Evolutionary conservation across 2,113 vertebrate genomes (phyloP).

Genomic region (Channa maculata): DNA sequence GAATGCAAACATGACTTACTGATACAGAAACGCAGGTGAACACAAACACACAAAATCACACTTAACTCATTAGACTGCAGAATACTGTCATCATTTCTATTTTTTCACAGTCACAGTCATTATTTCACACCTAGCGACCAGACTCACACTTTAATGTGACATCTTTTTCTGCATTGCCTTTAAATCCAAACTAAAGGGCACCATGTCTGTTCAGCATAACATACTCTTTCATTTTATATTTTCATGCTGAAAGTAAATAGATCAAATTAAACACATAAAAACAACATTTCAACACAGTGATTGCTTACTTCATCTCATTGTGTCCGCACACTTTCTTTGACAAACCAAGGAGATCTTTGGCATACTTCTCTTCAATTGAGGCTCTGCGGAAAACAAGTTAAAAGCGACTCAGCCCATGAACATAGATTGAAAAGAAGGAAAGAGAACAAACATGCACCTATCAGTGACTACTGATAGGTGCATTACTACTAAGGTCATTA

Average conservation of each 20-base stretch:
- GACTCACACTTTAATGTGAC: background rate
- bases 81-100: background rate
- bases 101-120: background rate
- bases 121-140: background rate
- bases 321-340: slow-evolving; percentile 94
- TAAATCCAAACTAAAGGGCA: background rate
- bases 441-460: background rate
- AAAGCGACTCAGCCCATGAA: background rate
- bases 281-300: background rate
- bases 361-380: slow-evolving; percentile 92
- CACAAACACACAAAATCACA: too few species aligned
- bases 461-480: too few species aligned
- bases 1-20: slow-evolving; percentile 10
- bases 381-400: slow-evolving; percentile 82
- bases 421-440: background rate
- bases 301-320: slow-evolving; percentile 92
- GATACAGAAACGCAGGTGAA: background rate
- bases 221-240: background rate
- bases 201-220: background rate
- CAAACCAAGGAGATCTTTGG: slow-evolving; percentile 92
- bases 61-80: too few species aligned
- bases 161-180: background rate
- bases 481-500: too few species aligned
- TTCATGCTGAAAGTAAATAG: background rate
- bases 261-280: background rate